Evolutionary conservation across 64 coral and sea anemone genomes (phyloP).

Genomic region (Dendrophyllia cribrosa): DNA sequence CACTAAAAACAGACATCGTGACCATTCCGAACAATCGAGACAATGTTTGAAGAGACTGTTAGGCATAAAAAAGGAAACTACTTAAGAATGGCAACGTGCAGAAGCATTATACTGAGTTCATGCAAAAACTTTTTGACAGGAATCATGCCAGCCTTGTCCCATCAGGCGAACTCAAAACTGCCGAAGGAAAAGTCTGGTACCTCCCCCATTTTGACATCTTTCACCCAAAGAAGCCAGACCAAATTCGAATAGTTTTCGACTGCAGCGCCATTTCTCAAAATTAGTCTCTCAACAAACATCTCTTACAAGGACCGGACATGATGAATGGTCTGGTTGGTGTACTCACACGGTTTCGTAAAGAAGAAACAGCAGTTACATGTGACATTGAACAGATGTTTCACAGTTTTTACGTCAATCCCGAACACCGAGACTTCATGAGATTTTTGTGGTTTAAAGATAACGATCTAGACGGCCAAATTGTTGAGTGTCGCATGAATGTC

Average conservation of each 20-base stretch:
- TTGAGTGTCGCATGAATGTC: too few relatives aligned
- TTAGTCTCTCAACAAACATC: constrained; percentile 49
- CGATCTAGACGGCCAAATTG: too few relatives aligned
- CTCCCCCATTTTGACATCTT: constrained; percentile 50
- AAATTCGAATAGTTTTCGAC: constrained; percentile 57
- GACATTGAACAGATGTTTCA: too few relatives aligned
- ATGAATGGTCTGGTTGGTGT: too few relatives aligned
- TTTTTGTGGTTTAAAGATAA: too few relatives aligned
- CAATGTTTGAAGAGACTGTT: constrained; percentile 34
- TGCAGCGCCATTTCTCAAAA: constrained; percentile 54
- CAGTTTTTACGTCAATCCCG: too few relatives aligned
- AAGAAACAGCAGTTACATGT: too few relatives aligned
- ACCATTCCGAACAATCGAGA: too few relatives aligned
- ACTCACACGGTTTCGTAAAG: too few relatives aligned
- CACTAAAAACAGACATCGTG: constrained; percentile 40
- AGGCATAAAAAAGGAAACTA: constrained; percentile 46
- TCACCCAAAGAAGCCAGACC: constrained; percentile 42
- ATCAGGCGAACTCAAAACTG: constrained; percentile 32
- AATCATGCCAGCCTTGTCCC: constrained; percentile 47
- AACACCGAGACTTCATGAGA: too few relatives aligned
- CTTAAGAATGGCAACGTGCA: constrained; percentile 27
- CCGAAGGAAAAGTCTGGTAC: constrained; percentile 54
- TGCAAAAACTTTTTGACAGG: constrained; percentile 54
- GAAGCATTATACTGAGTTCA: constrained; percentile 56
- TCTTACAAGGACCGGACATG: too few relatives aligned